Evolutionary conservation across 2,888 invertebrate genomes (phyloP).

Genomic region (Nemurella pictetii): DNA sequence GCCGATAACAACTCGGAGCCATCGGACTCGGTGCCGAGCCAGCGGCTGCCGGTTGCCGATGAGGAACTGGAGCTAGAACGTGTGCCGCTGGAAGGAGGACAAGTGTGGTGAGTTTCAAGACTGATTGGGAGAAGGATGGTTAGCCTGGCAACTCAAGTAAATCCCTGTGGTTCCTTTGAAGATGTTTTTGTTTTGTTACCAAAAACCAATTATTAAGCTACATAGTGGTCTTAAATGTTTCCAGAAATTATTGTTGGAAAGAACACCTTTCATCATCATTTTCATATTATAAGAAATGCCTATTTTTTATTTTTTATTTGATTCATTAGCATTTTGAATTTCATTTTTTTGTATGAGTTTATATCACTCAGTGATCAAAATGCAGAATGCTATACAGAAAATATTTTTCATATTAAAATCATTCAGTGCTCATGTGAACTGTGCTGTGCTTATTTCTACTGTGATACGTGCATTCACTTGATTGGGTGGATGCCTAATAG

Average conservation of each 20-base stretch:
- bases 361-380: not conserved
- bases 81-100: not conserved
- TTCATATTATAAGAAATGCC: no score
- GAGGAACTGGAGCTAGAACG: not conserved
- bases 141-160: not conserved
- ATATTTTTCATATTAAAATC: no score
- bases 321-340: no score
- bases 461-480: slow-evolving; percentile 22
- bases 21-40: not conserved
- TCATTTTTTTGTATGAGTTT: no score
- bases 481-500: not conserved
- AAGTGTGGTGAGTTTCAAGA: slow-evolving; percentile 18
- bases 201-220: no score
- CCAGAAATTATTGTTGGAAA: no score
- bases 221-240: no score
- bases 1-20: slow-evolving; percentile 19
- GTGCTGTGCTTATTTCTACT: slow-evolving; percentile 17
- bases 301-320: no score
- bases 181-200: not conserved
- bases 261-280: no score
- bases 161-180: not conserved
- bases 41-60: not conserved
- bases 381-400: not conserved
- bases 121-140: not conserved
- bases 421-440: not conserved